Conservation (phyloP, 1,140 invertebrate genomes). For the Drosophila micromelanica region DNA sequence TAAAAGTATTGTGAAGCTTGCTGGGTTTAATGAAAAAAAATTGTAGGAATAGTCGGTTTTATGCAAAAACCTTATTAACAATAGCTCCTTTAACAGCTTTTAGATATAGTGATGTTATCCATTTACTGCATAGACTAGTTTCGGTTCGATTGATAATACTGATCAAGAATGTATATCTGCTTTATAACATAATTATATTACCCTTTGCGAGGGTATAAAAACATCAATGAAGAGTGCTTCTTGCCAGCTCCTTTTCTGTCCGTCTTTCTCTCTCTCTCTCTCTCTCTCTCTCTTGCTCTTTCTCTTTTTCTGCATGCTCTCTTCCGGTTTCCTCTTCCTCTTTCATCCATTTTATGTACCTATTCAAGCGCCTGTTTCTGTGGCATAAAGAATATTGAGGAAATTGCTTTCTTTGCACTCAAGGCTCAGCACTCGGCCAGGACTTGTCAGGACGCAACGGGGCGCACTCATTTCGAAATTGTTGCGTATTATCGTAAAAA, state of each 20-base stretch:
- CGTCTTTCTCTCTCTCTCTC: too few species aligned
- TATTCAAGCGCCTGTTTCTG: slow-evolving; percentile 16
- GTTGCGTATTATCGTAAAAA: slow-evolving; percentile 79
- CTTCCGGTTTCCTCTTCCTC: neutral
- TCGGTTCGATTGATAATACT: too few species aligned
- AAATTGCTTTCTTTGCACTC: slow-evolving; percentile 80
- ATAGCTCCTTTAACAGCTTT: too few species aligned
- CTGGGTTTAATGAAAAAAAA: too few species aligned
- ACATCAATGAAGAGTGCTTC: slow-evolving; percentile 52
- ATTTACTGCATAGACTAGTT: too few species aligned
- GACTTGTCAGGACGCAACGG: slow-evolving; percentile 43
- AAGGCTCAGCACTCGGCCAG: slow-evolving; percentile 46
- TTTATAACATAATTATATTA: too few species aligned
- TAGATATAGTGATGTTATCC: too few species aligned
- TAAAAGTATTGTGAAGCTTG: too few species aligned
- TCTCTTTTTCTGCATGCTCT: neutral
- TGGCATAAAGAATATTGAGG: slow-evolving; percentile 76
- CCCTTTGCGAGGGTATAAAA: too few species aligned
- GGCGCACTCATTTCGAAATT: slow-evolving; percentile 76
- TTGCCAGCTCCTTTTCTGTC: neutral
- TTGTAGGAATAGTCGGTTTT: too few species aligned
- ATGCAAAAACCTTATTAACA: too few species aligned
- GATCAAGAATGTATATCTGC: too few species aligned
- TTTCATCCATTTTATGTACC: neutral
- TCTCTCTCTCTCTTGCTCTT: neutral